phyloP scores from a whole-genome alignment of 2,797 vertebrate species.

The Eidolon dupreanum region DNA sequence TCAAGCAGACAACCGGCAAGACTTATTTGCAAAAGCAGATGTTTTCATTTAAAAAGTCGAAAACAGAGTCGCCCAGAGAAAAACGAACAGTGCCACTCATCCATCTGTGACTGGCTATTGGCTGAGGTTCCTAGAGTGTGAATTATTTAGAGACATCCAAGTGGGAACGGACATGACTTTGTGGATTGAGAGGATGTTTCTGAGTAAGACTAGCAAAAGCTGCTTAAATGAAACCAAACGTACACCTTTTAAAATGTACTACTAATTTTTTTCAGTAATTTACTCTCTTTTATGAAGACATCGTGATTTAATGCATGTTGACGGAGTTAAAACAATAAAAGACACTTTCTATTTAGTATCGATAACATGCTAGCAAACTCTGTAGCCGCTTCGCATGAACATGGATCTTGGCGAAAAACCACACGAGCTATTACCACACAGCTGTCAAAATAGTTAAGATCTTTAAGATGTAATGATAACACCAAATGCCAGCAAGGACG shows the following conservation, averaged over 20 bases:
- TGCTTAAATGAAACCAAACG: conserved; percentile 8
- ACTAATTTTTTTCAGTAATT: background rate
- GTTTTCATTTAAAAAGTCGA: background rate
- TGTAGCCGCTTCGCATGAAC: background rate
- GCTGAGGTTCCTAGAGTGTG: background rate
- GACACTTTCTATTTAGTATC: background rate
- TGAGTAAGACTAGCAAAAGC: background rate
- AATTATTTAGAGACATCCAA: conserved; percentile 4
- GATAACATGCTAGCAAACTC: background rate
- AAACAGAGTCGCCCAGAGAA: background rate
- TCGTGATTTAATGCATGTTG: background rate
- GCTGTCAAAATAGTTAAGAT: background rate
- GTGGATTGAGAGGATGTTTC: background rate
- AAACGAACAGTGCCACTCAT: background rate
- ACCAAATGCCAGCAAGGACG: background rate
- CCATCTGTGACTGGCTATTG: background rate
- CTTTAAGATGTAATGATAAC: background rate
- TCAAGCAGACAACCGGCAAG: background rate
- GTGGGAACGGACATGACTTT: background rate
- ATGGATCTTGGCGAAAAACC: background rate
- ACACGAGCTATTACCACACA: background rate
- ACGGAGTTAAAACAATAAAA: background rate
- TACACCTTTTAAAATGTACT: background rate
- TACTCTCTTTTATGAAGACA: background rate
- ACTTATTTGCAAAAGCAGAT: background rate